A percentile compares a stretch with the other conserved stretches of the same genome.
Evolutionary conservation across 2,888 invertebrate genomes (phyloP).

Genomic region (Platycheirus albimanus): DNA sequence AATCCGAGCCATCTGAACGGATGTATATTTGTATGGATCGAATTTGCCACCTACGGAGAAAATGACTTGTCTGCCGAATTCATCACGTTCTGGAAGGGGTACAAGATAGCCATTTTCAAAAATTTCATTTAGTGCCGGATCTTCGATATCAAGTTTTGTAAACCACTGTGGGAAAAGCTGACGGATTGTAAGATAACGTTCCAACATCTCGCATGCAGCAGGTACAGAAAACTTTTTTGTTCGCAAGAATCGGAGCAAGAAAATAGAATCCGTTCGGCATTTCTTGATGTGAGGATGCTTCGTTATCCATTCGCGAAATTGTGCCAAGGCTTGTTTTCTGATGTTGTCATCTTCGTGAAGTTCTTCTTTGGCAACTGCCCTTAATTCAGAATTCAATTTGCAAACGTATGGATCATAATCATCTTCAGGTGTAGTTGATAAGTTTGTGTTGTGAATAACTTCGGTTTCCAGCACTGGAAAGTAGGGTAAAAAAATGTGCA

Average conservation of each 20-base stretch:
- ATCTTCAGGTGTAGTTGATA: constrained; percentile 78
- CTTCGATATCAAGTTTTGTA: constrained; percentile 90
- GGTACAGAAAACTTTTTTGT: constrained; percentile 94
- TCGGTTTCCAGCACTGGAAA: constrained; percentile 82
- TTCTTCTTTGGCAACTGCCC: constrained; percentile 87
- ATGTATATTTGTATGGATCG: constrained; percentile 90
- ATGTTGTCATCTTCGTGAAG: constrained; percentile 91
- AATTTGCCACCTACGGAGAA: constrained; percentile 91
- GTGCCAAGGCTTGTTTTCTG: constrained; percentile 88
- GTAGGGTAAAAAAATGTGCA: background rate
- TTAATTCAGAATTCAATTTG: constrained; percentile 81
- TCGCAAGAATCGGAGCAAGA: constrained; percentile 91
- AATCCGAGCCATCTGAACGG: constrained; percentile 92
- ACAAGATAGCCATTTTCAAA: constrained; percentile 91
- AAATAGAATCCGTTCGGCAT: constrained; percentile 92
- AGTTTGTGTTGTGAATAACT: constrained; percentile 79
- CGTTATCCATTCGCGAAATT: constrained; percentile 91
- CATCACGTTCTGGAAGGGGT: constrained; percentile 89
- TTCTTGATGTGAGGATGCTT: constrained; percentile 92
- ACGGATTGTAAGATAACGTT: constrained; percentile 92
- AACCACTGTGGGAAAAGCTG: constrained; percentile 95
- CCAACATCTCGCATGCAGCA: constrained; percentile 93
- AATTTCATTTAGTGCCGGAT: constrained; percentile 90
- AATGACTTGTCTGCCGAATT: constrained; percentile 89
- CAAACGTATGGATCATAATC: constrained; percentile 82